Base-by-base conservation (phyloP, 2,113 vertebrate genomes). In the Todiramphus saurophagus region DNA sequence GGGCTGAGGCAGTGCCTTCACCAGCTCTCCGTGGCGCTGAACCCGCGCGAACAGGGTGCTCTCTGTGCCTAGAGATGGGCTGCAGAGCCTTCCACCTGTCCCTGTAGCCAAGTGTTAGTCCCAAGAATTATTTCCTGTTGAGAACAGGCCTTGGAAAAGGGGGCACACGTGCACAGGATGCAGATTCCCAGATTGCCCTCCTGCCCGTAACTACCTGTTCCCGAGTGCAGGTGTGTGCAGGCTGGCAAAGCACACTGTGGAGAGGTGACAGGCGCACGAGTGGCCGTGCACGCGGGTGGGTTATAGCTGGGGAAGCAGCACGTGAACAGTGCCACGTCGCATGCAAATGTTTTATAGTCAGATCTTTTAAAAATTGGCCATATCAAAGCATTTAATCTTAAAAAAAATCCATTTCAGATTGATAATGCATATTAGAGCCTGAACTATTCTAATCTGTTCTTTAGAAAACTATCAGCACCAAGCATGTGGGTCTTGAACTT, bases 221-320 rank as follows among this genome's bases (percentile, higher is more conserved):
- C 20, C 70, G 21, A 19, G 17, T 25, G 31, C 31, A 37, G 82
- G 51, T 77, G 83, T 58, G 59, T 85, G 66, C 89, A 75, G 81
- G 80, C 66, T 55, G 78, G 85, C 43, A 56, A 63, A 56, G 55
- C 0, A 0, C 8, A 0, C 11, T 31, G 67, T 59, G 63, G 7
- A 3, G 51, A 31, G 35, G 67, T 25, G 37, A 6, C 30, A 3
- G 14, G 7, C 10, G 5, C 39, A 9, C 0, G 41, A 16, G 15
- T 7, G 50, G 68, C 46, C 30, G 9, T 7, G 48, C 48, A 16
- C 35, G 3, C 0, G 51, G 68, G 21, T 7, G 37, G n/a, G 76
- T 16, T 93, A 51, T 30, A 78, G 75, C 33, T 15, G 9, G 16
- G 79, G 83, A 28, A 90, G 58, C 7, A 15, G 4, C 19, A 24